Evolutionary conservation across 2,888 invertebrate species (phyloP).

Genomic region (Ormyrus nitidulus): DNA sequence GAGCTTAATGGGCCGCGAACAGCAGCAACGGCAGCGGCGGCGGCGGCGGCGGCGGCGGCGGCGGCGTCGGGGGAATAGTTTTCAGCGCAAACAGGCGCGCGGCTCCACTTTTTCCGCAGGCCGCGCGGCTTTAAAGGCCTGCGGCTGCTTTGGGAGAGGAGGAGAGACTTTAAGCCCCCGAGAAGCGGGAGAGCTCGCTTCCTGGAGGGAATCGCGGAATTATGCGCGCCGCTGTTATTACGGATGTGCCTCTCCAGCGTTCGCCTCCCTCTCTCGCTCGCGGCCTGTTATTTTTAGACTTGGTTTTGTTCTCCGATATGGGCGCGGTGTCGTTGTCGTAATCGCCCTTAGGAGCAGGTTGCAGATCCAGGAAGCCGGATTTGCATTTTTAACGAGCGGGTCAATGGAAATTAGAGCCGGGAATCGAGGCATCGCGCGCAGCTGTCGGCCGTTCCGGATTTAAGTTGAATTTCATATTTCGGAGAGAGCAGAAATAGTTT

Average conservation of each 20-base stretch:
- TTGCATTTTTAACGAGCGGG: no score
- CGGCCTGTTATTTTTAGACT: background rate
- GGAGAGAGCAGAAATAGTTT: no score
- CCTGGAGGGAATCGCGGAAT: constrained; percentile 11
- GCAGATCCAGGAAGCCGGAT: no score
- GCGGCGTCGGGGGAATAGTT: background rate
- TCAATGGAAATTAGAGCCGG: no score
- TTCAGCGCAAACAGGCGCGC: background rate
- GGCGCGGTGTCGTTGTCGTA: no score
- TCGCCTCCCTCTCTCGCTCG: background rate
- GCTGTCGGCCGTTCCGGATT: no score
- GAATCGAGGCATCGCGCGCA: no score
- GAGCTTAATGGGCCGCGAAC: constrained; percentile 37
- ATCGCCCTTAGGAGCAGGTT: no score
- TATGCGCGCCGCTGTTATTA: background rate
- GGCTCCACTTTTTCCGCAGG: background rate
- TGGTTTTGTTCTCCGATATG: no score
- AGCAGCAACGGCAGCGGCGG: background rate
- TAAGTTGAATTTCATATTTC: no score
- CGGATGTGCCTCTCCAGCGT: background rate
- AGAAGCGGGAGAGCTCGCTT: background rate
- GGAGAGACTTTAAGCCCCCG: background rate
- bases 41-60: background rate
- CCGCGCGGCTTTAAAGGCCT: no score
- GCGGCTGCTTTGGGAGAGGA: background rate